Conservation (phyloP, 1,140 invertebrate species). For the Bathynomus jamesi region DNA sequence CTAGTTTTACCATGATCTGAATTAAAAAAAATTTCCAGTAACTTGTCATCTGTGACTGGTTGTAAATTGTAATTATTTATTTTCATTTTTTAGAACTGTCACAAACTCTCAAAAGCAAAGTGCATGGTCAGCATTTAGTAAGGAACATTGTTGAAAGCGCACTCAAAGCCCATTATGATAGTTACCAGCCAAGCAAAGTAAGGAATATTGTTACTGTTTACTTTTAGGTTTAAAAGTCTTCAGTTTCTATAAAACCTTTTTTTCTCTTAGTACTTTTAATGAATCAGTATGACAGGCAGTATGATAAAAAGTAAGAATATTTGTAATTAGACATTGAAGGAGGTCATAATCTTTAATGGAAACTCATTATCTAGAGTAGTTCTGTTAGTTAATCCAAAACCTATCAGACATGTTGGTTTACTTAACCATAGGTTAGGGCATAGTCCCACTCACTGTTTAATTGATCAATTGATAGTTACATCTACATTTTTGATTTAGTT, state of each 20-base stretch:
- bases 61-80: background rate
- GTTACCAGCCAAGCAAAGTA: conserved; percentile 28
- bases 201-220: background rate
- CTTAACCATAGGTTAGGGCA: background rate
- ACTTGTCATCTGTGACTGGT: no score
- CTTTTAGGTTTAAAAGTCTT: background rate
- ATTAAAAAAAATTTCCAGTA: no score
- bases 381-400: background rate
- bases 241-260: background rate
- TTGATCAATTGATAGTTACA: background rate
- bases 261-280: background rate
- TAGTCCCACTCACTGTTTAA: background rate
- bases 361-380: background rate
- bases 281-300: background rate
- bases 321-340: background rate
- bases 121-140: conserved; percentile 35
- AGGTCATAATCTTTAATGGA: background rate
- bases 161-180: conserved; percentile 17
- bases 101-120: background rate
- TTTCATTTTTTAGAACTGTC: conserved; percentile 17
- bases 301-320: background rate
- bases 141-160: conserved; percentile 18
- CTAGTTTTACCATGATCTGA: no score
- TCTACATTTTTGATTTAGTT: background rate
- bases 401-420: background rate